A percentile compares a stretch with the other conserved stretches of the same genome.
phyloP scores from a whole-genome alignment of 2,888 invertebrate species.

The Agrilus biguttatus region DNA sequence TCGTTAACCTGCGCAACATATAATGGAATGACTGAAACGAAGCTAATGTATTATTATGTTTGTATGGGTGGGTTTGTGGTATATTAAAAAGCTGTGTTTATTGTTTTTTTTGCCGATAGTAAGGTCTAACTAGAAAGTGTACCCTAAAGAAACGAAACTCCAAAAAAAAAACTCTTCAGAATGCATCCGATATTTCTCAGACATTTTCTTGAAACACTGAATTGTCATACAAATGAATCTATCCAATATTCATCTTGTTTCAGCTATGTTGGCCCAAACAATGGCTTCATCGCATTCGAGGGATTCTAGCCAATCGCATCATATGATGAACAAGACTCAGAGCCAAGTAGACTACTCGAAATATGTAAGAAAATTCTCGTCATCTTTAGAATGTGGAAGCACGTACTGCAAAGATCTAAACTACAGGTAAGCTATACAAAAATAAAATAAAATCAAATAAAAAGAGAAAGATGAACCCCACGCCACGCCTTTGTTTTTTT shows the following conservation, averaged over 20 bases:
- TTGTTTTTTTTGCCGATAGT: too few species aligned
- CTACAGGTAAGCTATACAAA: slow-evolving; percentile 39
- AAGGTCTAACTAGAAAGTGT: too few species aligned
- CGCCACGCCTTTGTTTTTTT: background rate
- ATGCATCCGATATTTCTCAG: too few species aligned
- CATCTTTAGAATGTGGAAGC: slow-evolving; percentile 70
- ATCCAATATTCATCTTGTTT: slow-evolving; percentile 12
- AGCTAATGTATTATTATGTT: too few species aligned
- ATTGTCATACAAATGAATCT: too few species aligned
- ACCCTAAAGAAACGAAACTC: too few species aligned
- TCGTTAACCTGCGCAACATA: too few species aligned
- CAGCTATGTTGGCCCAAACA: slow-evolving; percentile 40
- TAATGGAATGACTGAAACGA: too few species aligned
- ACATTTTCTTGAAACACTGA: background rate
- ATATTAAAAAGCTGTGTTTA: too few species aligned
- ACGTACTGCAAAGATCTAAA: slow-evolving; percentile 77
- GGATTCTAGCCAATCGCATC: slow-evolving; percentile 26
- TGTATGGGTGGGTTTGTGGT: too few species aligned
- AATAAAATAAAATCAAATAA: background rate
- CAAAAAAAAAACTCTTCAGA: too few species aligned
- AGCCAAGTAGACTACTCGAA: slow-evolving; percentile 75
- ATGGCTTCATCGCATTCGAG: slow-evolving; percentile 28
- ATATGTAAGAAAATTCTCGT: slow-evolving; percentile 74
- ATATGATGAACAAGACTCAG: slow-evolving; percentile 43
- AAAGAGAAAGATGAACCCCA: background rate